Percentiles rank a stretch among this genome's conserved stretches.
phyloP scores from a whole-genome alignment of 1,140 invertebrate genomes.

The Maniola jurtina region DNA sequence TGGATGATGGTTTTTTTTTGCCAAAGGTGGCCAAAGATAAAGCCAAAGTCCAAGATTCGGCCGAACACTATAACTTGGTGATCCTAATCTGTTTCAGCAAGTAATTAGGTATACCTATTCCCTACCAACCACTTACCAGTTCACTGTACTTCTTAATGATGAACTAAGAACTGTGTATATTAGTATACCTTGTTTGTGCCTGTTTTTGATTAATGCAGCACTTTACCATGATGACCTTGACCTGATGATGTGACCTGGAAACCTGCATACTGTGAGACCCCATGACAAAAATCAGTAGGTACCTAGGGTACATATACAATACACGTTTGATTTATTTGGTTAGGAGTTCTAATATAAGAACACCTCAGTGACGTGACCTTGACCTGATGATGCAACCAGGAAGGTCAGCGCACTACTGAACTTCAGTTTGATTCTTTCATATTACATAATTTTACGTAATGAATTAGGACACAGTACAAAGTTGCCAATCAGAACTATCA shows the following conservation, averaged over 20 bases:
- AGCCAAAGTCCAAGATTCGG: no score
- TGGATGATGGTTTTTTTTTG: no score
- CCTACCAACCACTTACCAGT: no score
- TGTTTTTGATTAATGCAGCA: neutral
- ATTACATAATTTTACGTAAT: no score
- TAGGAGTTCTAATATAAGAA: no score
- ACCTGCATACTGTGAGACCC: no score
- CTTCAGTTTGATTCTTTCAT: neutral
- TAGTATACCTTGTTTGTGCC: neutral
- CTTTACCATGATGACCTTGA: neutral
- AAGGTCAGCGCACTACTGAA: neutral
- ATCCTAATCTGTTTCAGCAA: no score
- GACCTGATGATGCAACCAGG: neutral
- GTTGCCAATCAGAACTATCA: neutral
- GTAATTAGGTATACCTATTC: no score
- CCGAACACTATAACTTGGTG: no score
- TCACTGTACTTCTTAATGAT: no score
- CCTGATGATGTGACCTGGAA: neutral
- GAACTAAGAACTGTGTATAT: no score
- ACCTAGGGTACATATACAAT: neutral
- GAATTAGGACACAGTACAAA: neutral
- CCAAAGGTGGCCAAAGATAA: no score
- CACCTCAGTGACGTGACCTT: neutral
- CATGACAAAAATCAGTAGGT: neutral
- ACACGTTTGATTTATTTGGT: neutral